phyloP scores from a whole-genome alignment of 2,113 vertebrate species.

The Dipodomys merriami region DNA sequence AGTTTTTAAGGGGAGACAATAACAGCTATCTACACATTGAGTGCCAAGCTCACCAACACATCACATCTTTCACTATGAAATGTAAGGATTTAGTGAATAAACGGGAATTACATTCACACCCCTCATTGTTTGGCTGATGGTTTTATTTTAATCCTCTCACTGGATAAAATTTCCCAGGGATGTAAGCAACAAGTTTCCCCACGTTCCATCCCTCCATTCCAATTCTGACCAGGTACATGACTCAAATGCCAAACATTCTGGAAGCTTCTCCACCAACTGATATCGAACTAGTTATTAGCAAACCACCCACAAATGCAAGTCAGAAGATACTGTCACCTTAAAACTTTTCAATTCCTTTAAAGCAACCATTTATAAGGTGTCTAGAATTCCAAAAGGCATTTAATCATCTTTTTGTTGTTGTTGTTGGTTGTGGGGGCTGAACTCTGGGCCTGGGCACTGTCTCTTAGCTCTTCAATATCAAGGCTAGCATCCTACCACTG shows the following conservation, averaged over 20 bases:
- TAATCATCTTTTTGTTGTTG: not conserved
- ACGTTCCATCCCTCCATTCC: slow-evolving; percentile 7
- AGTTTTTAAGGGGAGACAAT: slow-evolving; percentile 28
- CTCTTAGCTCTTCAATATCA: no score
- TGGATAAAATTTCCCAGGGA: slow-evolving; percentile 31
- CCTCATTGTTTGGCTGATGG: not conserved
- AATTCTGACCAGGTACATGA: slow-evolving; percentile 17
- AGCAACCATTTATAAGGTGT: not conserved
- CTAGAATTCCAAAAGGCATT: slow-evolving; percentile 33
- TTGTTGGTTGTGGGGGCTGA: no score
- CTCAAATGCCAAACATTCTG: slow-evolving; percentile 69
- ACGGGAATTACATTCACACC: not conserved
- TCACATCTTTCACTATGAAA: not conserved
- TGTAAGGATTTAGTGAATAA: not conserved
- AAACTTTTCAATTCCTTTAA: slow-evolving; percentile 11
- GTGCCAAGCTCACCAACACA: not conserved
- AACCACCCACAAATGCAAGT: slow-evolving; percentile 16
- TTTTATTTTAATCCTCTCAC: slow-evolving; percentile 40
- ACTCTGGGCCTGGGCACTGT: no score
- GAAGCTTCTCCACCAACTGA: slow-evolving; percentile 62
- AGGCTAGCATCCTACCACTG: no score
- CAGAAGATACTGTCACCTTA: slow-evolving; percentile 21
- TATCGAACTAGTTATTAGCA: slow-evolving; percentile 44
- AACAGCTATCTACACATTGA: not conserved
- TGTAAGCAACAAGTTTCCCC: slow-evolving; percentile 17